A percentile compares a stretch with the other conserved stretches of the same genome.
These are phyloP conservation scores for Zaprionus taronus DNA, from an alignment of 1,140 invertebrate species.

Conservation along the genomic window DNA sequence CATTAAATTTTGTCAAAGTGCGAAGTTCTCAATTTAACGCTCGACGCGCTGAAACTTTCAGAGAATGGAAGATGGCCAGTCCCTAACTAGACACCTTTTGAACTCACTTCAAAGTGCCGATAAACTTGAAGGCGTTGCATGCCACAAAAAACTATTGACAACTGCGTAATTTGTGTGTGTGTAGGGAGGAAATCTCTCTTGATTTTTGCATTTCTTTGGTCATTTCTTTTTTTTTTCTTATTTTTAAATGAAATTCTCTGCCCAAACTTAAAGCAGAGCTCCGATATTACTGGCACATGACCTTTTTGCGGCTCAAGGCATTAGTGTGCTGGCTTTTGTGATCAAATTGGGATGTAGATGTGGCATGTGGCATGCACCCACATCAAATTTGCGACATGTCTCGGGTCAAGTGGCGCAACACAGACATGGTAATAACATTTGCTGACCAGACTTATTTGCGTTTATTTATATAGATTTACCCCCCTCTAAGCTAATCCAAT, in stretches of 20 bases:
- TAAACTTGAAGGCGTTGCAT: slow-evolving; percentile 30
- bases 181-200: neutral
- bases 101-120: slow-evolving; percentile 45
- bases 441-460: slow-evolving; percentile 6
- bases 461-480: slow-evolving; percentile 14
- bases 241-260: slow-evolving; percentile 39
- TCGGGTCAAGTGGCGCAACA: slow-evolving; percentile 16
- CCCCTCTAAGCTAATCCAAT: slow-evolving; percentile 30
- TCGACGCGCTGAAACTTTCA: slow-evolving; percentile 14
- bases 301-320: slow-evolving; percentile 49
- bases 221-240: slow-evolving; percentile 1
- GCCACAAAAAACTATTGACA: slow-evolving; percentile 42
- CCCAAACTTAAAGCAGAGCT: slow-evolving; percentile 30
- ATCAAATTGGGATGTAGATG: slow-evolving; percentile 48
- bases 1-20: slow-evolving; percentile 7
- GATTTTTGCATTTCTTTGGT: slow-evolving; percentile 9
- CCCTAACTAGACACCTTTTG: slow-evolving; percentile 41
- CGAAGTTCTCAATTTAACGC: slow-evolving; percentile 26
- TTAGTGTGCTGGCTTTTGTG: slow-evolving; percentile 49
- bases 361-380: slow-evolving; percentile 37
- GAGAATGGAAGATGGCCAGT: neutral
- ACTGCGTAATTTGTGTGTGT: slow-evolving; percentile 26
- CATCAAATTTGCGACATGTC: slow-evolving; percentile 38
- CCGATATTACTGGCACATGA: slow-evolving; percentile 16
- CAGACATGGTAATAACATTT: neutral